phyloP scores from a whole-genome alignment of 92 coral and sea anemone genomes.

The Desmophyllum pertusum region DNA sequence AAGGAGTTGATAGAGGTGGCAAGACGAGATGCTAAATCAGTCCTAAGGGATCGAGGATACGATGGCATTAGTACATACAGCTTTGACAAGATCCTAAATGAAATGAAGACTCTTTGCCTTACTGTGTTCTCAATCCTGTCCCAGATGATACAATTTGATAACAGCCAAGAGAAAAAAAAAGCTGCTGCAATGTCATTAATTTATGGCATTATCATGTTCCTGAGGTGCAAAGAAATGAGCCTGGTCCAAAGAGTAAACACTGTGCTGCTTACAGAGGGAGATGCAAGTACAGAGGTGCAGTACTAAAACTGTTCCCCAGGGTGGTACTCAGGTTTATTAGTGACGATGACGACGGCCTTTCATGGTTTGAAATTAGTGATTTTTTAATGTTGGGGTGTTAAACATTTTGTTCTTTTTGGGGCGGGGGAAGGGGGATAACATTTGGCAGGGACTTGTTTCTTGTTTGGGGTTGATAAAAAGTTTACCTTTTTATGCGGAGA shows the following conservation, averaged over 20 bases:
- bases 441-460: constrained; percentile 5
- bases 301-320: not conserved
- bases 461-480: no score
- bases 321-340: constrained; percentile 5
- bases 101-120: constrained; percentile 47
- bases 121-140: constrained; percentile 42
- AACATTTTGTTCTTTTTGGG: no score
- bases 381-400: constrained; percentile 1
- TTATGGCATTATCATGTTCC: constrained; percentile 50
- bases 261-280: constrained; percentile 35
- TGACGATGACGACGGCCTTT: not conserved
- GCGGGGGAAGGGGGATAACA: no score
- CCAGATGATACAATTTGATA: constrained; percentile 40
- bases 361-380: not conserved
- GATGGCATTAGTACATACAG: constrained; percentile 32
- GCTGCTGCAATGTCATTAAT: constrained; percentile 32
- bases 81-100: constrained; percentile 44
- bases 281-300: constrained; percentile 53
- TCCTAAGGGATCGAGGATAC: constrained; percentile 36
- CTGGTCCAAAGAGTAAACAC: constrained; percentile 43
- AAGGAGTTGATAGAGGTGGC: constrained; percentile 1
- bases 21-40: constrained; percentile 44
- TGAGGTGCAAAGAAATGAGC: constrained; percentile 39
- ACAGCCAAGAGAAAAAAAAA: constrained; percentile 23
- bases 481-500: constrained; percentile 6